Evolutionary conservation across 1,140 invertebrate genomes (phyloP), one percentile per base, ranked within the genome.

Genomic region (Teleopsis dalmanni): DNA sequence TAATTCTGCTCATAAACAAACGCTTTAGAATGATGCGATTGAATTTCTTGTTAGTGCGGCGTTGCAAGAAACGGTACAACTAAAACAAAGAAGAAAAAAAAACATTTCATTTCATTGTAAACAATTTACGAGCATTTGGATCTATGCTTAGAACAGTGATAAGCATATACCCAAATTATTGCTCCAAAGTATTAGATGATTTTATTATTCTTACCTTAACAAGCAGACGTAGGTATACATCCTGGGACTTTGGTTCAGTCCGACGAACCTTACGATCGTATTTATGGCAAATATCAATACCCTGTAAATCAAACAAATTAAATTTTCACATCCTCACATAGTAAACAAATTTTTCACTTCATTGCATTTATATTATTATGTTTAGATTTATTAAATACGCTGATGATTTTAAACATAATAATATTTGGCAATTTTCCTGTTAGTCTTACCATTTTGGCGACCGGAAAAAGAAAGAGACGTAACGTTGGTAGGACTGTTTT

Each of bases 271-370:
- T 99, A 56, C 97, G 86, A 75, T 98, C 94, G 76, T 96, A 84
- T 81, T 98, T 99, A 76, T 99, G 95, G 70, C 88, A 88, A 67
- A 99, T 98, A 77, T 99, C 96, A 72, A 98, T 96, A 88, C 95
- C 96, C 96, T 97, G 77, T 68, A 80, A 81, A 76, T 67, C 79
- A 81, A 76, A 70, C 65, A 52, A 56, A 52, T 22, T 29, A 58
- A 59, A 64, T 51, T 58, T 51, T 50, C 53, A 54, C 59, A 58
- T 31, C 31, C 50, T 33, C 44, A n/a, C n/a, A n/a, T n/a, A n/a
- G n/a, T n/a, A n/a, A n/a, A n/a, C n/a, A n/a, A n/a, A n/a, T n/a
- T n/a, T n/a, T n/a, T n/a, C n/a, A n/a, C n/a, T n/a, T n/a, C n/a
- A n/a, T n/a, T n/a, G n/a, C n/a, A n/a, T n/a, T 21, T n/a, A 26